A percentile compares a stretch with the other conserved stretches of the same genome.
Conservation (phyloP, 1,140 invertebrate species). For the Microplitis demolitor region DNA sequence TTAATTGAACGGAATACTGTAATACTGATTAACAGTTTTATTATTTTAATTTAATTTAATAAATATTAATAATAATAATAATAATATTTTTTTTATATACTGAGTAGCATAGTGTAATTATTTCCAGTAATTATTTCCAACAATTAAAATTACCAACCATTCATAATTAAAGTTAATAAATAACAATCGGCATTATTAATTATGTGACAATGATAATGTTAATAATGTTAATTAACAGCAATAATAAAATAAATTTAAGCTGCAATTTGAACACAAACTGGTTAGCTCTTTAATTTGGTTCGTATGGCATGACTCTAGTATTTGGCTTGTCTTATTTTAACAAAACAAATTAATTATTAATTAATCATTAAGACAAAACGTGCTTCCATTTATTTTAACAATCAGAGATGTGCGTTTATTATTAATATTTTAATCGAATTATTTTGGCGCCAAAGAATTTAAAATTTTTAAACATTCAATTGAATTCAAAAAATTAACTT, state of each 20-base stretch:
- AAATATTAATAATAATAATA: neutral
- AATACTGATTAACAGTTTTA: neutral
- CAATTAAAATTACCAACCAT: too few relatives aligned
- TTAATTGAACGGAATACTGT: neutral
- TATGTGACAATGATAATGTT: neutral
- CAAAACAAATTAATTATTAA: constrained; percentile 31
- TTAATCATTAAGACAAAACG: constrained; percentile 31
- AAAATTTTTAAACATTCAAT: too few relatives aligned
- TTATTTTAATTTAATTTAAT: too few relatives aligned
- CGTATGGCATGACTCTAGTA: constrained; percentile 59
- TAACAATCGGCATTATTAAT: too few relatives aligned
- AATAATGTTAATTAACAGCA: neutral
- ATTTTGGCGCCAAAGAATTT: too few relatives aligned
- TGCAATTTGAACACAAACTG: constrained; percentile 54
- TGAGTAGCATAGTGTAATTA: constrained; percentile 28
- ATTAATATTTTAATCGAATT: too few relatives aligned
- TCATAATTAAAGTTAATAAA: too few relatives aligned
- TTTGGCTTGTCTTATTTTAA: constrained; percentile 49
- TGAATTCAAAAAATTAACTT: too few relatives aligned
- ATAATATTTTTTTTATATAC: constrained; percentile 18
- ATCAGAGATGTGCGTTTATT: too few relatives aligned
- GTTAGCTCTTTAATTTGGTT: constrained; percentile 55
- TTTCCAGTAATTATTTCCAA: neutral
- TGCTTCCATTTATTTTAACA: neutral
- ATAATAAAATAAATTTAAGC: constrained; percentile 20